Percentiles rank a stretch among this genome's conserved stretches.
phyloP scores from a whole-genome alignment of 2,797 vertebrate species.

The Hydrophis major region DNA sequence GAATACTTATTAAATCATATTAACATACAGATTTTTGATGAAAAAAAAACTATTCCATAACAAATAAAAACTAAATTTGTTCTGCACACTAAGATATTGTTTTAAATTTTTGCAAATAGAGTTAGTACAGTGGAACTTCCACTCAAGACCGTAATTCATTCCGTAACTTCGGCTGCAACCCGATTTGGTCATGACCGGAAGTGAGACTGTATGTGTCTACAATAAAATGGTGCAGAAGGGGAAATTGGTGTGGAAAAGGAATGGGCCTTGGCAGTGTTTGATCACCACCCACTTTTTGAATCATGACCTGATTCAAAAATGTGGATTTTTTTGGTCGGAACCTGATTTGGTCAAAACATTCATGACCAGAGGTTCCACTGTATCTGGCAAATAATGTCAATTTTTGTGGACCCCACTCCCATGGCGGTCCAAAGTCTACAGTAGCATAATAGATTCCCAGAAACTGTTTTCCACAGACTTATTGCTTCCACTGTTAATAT shows the following conservation, averaged over 20 bases:
- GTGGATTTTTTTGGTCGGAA: too few relatives aligned
- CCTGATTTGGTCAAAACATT: too few relatives aligned
- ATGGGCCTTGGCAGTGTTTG: too few relatives aligned
- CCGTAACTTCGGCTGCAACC: too few relatives aligned
- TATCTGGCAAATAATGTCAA: not conserved
- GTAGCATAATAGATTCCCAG: not conserved
- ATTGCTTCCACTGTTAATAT: not conserved
- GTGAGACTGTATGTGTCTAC: too few relatives aligned
- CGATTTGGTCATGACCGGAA: too few relatives aligned
- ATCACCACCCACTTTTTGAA: too few relatives aligned
- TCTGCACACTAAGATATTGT: not conserved
- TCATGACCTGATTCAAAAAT: too few relatives aligned
- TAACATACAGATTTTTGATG: not conserved
- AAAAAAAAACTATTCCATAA: not conserved
- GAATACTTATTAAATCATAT: not conserved
- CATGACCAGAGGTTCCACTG: too few relatives aligned
- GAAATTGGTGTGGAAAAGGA: too few relatives aligned
- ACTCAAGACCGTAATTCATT: too few relatives aligned
- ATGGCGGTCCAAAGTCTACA: not conserved
- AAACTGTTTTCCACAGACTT: not conserved
- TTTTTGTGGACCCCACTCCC: not conserved
- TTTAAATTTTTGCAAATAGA: not conserved
- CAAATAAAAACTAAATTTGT: not conserved
- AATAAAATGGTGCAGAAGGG: too few relatives aligned
- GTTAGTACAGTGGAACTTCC: not conserved